Evolutionary conservation across 2,797 vertebrate genomes (phyloP).

Genomic region (Pitangus sulphuratus): DNA sequence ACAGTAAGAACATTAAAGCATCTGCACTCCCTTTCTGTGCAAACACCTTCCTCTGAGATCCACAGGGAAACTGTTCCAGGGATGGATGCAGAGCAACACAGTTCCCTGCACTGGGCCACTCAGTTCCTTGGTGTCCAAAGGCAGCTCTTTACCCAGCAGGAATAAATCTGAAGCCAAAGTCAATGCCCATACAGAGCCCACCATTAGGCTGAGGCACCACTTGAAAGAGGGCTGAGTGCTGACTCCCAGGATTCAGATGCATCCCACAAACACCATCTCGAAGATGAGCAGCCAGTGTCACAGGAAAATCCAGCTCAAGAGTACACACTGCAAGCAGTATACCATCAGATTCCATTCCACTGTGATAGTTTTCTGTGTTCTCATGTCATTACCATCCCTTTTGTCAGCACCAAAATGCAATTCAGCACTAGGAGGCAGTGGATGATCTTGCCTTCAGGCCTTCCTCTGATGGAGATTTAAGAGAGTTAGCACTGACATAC

Average conservation of each 20-base stretch:
- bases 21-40: background rate
- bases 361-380: background rate
- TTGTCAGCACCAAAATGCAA: background rate
- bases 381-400: background rate
- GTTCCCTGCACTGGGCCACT: background rate
- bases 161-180: background rate
- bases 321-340: rapidly evolving
- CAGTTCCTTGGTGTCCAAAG: background rate
- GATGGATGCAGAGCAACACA: background rate
- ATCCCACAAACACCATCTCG: background rate
- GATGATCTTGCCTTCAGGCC: background rate
- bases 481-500: background rate
- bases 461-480: background rate
- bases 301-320: background rate
- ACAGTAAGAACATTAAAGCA: background rate
- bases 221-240: background rate
- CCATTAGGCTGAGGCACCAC: background rate
- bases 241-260: background rate
- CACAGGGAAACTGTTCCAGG: background rate
- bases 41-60: background rate
- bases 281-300: background rate
- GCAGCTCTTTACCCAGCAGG: background rate
- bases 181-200: background rate
- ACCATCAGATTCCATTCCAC: background rate
- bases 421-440: background rate